Base-by-base conservation (phyloP, 2,888 invertebrate species). In the Caenorhabditis parvicauda region DNA sequence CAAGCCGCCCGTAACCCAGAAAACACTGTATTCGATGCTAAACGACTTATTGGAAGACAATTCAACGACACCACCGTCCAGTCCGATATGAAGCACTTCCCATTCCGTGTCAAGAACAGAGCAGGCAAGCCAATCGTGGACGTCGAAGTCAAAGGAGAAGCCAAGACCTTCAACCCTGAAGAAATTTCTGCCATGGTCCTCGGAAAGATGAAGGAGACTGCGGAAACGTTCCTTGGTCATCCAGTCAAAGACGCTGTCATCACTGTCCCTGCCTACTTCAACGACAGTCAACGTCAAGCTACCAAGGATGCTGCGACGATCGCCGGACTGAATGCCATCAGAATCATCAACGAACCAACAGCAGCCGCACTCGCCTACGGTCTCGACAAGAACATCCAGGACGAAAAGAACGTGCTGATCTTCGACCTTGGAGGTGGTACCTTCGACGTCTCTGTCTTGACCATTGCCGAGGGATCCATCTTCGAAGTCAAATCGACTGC, bases 91-190 rank as follows among this genome's bases (percentile, higher is more conserved):
- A 74, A 74, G 49, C 74, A 74, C 50, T 76, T 75, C 71, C 79
- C 79, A 6, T 79, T 79, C 56, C 67, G 76, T 28, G 61, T 77
- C 50, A 70, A 59, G 43, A 22, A 32, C 35, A 61, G 46, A 14
- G 59, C 47, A 9, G 57, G 54, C 25, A 65, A 68, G 44, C 69
- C 69, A 32, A 50, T 62, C 29, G 42, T 68, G 43, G 85, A 88
- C 14, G 89, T 91, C 22, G 84, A 88, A 62, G 91, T 90, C 85
- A 91, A 91, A 82, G 91, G 90, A 32, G 91, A 92, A 83, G 84
- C 84, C 53, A 93, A 92, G 82, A 87, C 87, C 2, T 79, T 75
- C 61, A 63, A 44, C 19, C 75, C 79, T 17, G 79, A 78, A 61
- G 82, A 81, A 52, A 64, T 76, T 76, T 95, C 47, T 70, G 67